Evolutionary conservation across 1,140 invertebrate genomes (phyloP), one percentile per base, ranked within the genome.

Genomic region (Halesus radiatus): DNA sequence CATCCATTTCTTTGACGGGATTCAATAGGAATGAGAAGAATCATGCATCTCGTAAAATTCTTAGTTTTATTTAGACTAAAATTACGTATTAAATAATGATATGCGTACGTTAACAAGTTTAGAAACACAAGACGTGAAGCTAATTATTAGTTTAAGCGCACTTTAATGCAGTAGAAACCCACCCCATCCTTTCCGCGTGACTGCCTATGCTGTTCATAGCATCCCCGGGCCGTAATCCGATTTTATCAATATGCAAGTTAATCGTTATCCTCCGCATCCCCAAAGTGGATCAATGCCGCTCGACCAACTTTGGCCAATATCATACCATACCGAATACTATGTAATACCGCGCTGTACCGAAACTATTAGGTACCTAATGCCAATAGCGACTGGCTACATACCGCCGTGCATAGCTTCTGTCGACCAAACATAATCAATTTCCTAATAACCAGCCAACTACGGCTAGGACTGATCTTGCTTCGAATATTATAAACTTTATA

Each of bases 171-270:
- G 62, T 66, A 16, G 26, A 26, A 29, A n/a, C 62, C 10, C 22
- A 26, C 62, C 5, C 62, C 22, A 26, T 26, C 13, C 62, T 13
- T 37, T 66, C 72, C 53, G 50, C 72, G 50, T 52, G 50, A 74
- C 50, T 53, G 50, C 50, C 72, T 5, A 52, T 18, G 37, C 37
- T 66, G 18, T 3, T 15, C 66, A 1, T 20, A 16, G 20, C 50
- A 53, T 54, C 53, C 50, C 72, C 53, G 50, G 52, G 29, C 23
- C 22, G 54, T 77, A 77, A 77, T 77, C 58, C 60, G 76, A 77
- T 77, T 77, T 77, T 77, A 77, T 77, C 76, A 77, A 77, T 77
- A 77, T 77, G 76, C 76, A 77, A 66, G 76, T 52, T 62, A 77
- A 77, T 77, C 76, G 76, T 66, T 77, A 53, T 37, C 32, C 52